Evolutionary conservation across 2,888 invertebrate species (phyloP).

Genomic region (Deilephila elpenor): DNA sequence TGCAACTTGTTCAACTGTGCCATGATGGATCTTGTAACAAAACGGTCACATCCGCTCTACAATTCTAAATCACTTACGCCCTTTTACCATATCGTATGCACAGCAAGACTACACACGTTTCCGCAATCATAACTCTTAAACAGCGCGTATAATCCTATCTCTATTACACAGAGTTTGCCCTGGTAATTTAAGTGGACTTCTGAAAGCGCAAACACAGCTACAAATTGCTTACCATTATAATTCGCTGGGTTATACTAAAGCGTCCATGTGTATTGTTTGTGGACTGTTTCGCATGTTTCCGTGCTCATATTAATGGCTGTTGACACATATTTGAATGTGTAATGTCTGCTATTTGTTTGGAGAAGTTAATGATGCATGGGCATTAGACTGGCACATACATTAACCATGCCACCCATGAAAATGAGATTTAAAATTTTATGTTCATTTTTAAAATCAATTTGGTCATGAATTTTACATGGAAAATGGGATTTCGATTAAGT

Average conservation of each 20-base stretch:
- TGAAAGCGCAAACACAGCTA: constrained; percentile 19
- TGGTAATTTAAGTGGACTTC: constrained; percentile 31
- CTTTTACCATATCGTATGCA: background rate
- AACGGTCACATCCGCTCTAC: too few relatives aligned
- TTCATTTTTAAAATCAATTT: too few relatives aligned
- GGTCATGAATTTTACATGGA: too few relatives aligned
- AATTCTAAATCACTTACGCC: too few relatives aligned
- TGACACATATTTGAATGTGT: background rate
- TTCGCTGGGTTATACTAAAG: constrained; percentile 11
- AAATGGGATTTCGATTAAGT: too few relatives aligned
- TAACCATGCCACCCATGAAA: too few relatives aligned
- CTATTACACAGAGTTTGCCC: constrained; percentile 28
- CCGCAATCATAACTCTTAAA: constrained; percentile 25
- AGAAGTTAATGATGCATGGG: too few relatives aligned
- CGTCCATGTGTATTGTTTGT: constrained; percentile 12
- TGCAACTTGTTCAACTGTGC: too few relatives aligned
- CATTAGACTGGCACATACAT: too few relatives aligned
- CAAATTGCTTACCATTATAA: constrained; percentile 31
- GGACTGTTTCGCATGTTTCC: constrained; percentile 5
- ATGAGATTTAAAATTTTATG: too few relatives aligned
- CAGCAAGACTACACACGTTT: constrained; percentile 14
- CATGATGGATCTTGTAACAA: too few relatives aligned
- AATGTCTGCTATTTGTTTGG: too few relatives aligned
- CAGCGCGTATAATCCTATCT: constrained; percentile 30
- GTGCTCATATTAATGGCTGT: constrained; percentile 2